Percentiles rank a stretch among this genome's conserved stretches.
Evolutionary conservation across 2,888 invertebrate species (phyloP).

Genomic region (Folsomia candida): DNA sequence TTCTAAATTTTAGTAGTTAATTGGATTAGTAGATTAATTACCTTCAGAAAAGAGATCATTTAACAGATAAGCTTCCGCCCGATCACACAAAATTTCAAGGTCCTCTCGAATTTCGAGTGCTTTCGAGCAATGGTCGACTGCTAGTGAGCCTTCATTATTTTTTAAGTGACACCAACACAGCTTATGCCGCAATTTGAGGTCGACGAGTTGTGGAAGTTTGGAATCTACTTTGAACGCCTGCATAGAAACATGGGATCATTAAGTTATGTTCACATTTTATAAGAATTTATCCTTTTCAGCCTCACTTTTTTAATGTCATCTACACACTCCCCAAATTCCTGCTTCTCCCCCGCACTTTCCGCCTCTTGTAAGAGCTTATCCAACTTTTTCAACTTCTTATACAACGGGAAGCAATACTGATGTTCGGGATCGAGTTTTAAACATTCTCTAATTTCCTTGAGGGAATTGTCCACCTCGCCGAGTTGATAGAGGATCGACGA

Average conservation of each 20-base stretch:
- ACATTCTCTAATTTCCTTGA: slow-evolving; percentile 85
- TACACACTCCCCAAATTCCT: slow-evolving; percentile 42
- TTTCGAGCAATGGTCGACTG: slow-evolving; percentile 72
- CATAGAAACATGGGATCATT: not conserved
- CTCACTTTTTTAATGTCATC: slow-evolving; percentile 48
- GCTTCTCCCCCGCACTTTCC: slow-evolving; percentile 41
- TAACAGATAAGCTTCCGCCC: slow-evolving; percentile 85
- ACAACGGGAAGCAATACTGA: slow-evolving; percentile 82
- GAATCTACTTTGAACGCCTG: slow-evolving; percentile 48
- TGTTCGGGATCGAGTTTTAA: slow-evolving; percentile 96
- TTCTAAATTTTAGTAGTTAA: slow-evolving; percentile 2
- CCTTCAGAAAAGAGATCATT: slow-evolving; percentile 90
- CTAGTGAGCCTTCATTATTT: slow-evolving; percentile 54
- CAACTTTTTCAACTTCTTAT: slow-evolving; percentile 92
- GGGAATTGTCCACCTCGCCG: slow-evolving; percentile 68
- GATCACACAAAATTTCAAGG: slow-evolving; percentile 77
- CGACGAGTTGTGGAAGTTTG: slow-evolving; percentile 45
- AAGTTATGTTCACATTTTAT: not conserved
- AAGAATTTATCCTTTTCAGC: not conserved
- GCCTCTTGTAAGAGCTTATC: slow-evolving; percentile 66
- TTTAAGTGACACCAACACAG: slow-evolving; percentile 49
- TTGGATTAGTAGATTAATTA: slow-evolving; percentile 52
- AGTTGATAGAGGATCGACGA: slow-evolving; percentile 80
- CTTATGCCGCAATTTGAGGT: slow-evolving; percentile 47
- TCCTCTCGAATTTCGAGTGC: slow-evolving; percentile 75